These are phyloP conservation scores for Myzus persicae DNA, from an alignment of 1,140 invertebrate genomes.

Conservation along the genomic window DNA sequence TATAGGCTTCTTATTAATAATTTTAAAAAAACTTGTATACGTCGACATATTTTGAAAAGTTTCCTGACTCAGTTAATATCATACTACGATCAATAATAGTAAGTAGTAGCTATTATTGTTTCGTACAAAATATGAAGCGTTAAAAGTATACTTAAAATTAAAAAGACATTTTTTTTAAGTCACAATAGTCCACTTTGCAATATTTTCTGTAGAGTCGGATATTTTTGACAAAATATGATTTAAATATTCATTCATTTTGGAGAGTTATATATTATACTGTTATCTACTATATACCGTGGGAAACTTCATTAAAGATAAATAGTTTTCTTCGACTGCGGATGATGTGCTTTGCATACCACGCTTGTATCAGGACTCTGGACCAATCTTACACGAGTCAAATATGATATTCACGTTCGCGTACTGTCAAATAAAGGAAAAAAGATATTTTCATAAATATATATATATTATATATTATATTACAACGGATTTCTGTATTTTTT, in stretches of 20 bases:
- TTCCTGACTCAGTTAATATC: neutral
- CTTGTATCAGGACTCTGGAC: neutral
- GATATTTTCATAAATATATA: slow-evolving; percentile 8
- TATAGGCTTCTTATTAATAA: too few species aligned
- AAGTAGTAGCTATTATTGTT: neutral
- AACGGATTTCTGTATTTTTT: slow-evolving; percentile 32
- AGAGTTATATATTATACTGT: neutral
- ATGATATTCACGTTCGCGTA: neutral
- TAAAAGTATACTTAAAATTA: neutral
- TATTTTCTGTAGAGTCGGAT: neutral
- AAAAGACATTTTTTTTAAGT: too few species aligned
- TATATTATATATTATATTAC: slow-evolving; percentile 26
- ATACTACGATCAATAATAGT: neutral
- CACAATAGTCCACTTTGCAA: neutral
- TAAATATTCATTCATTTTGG: neutral
- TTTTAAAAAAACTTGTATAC: too few species aligned
- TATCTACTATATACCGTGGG: neutral
- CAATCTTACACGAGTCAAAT: too few species aligned
- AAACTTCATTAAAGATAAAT: neutral
- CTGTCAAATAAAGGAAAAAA: slow-evolving; percentile 11
- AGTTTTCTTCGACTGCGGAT: neutral
- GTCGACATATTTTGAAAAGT: too few species aligned
- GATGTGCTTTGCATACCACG: neutral
- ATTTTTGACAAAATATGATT: neutral
- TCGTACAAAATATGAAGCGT: neutral